Evolutionary conservation across 1,140 invertebrate genomes (phyloP).

Genomic region (Ceratosolen fusciceps): DNA sequence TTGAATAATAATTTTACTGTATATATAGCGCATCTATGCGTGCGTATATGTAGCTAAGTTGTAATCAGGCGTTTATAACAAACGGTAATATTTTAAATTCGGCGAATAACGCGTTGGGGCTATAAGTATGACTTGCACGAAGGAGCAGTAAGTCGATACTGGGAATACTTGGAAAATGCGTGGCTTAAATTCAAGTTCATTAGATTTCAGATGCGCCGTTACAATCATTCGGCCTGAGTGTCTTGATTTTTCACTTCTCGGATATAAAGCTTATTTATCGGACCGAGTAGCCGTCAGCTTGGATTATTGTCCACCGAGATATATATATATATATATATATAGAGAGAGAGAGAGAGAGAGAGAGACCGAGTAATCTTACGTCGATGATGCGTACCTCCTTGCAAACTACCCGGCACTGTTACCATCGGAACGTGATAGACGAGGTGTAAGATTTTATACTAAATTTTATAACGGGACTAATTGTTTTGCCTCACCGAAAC

Average conservation of each 20-base stretch:
- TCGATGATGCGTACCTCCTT: background rate
- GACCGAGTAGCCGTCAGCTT: background rate
- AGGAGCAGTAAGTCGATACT: too few relatives aligned
- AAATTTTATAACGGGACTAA: background rate
- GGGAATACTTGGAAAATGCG: background rate
- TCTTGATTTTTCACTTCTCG: background rate
- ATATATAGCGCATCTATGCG: too few relatives aligned
- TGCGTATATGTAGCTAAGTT: too few relatives aligned
- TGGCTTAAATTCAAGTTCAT: background rate
- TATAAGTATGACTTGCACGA: too few relatives aligned
- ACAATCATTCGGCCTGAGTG: background rate
- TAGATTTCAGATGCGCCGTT: constrained; percentile 22
- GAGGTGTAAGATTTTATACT: constrained; percentile 2
- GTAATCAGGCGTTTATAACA: background rate
- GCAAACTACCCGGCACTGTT: background rate
- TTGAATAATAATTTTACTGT: too few relatives aligned
- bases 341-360: constrained; percentile 12
- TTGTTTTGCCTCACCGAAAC: background rate
- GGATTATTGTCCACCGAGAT: constrained; percentile 40
- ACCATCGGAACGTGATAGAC: background rate
- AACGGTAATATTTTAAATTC: background rate
- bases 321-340: constrained; percentile 30
- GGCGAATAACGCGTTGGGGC: too few relatives aligned
- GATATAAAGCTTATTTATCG: background rate
- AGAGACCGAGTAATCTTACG: background rate